Evolutionary conservation across 2,888 invertebrate genomes (phyloP), one percentile per base, ranked within the genome.

Genomic region (Macrosiphum euphorbiae): DNA sequence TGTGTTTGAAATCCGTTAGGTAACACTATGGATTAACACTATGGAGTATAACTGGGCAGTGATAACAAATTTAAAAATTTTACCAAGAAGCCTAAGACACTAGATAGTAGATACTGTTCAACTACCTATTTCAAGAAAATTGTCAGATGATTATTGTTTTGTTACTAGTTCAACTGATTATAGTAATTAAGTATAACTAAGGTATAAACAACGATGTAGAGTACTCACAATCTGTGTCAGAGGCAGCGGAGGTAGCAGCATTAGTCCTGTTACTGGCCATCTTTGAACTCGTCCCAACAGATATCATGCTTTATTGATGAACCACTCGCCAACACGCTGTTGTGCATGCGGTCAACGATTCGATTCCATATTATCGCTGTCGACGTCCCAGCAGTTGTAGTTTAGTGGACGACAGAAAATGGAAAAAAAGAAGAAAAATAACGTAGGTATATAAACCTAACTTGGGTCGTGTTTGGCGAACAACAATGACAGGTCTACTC

Each of bases 251-350:
- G 13, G 92, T 44, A 3, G 86, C 85, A 41, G 84, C 50, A 16
- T 58, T 87, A 16, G 92, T 92, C 35, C 61, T 61, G 20, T 92
- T 87, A 28, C 87, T 87, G 87, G 92, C 92, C 92, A 92, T 92
- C 8, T 87, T 61, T 28, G 61, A 87, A 16, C 52, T 50, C 8
- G 86, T 87, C 16, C 87, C 87, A 26, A 92, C 35, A n/a, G 61
- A 92, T 87, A 87, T 50, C 92, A 92, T 92, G 11, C 61, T 87
- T 67, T 50, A 47, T n/a, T 13, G n/a, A 85, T 47, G 41, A 55
- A 84, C 78, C 55, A 24, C 20, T 5, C 55, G 2, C 44, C 2
- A 20, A 50, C 50, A 78, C 61, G 4, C 28, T 47, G n/a, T 11
- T 10, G 55, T 55, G 52, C 28, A 67, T 26, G 50, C 50, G 50